Base-by-base conservation (phyloP, 2,888 invertebrate species). In the Mesorhabditis belari region DNA sequence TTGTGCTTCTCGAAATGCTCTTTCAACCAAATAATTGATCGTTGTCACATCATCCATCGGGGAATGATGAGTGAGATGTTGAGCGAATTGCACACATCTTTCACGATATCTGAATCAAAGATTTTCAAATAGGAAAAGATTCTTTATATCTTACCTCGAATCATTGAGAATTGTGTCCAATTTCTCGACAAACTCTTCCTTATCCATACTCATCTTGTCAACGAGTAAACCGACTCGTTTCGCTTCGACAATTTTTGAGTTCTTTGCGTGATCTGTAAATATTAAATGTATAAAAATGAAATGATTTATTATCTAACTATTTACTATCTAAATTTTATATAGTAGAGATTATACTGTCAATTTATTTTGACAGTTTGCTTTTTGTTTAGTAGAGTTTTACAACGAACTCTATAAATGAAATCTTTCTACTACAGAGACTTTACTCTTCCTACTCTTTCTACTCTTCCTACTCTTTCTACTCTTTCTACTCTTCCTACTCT, bases 261-360 rank as follows among this genome's bases (percentile, higher is more conserved):
- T 75, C 62, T 74, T 74, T 28, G 67, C 69, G 58, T 75, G 75
- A 56, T 75, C 75, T 61, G 59, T 52, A 69, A 26, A 27, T 24
- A 23, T 35, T 23, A 35, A 51, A 17, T 17, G 12, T 24, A 24
- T 58, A 49, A 21, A n/a, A 49, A 25, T 5, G 19, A 57, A 49
- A 19, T 56, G 9, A 9, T 6, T 24, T 44, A 19, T 3, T 57
- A 12, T 44, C 4, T 55, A 28, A 4, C 5, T 5, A 2, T 50
- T 17, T 24, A 26, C 17, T 24, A n/a, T 19, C 29, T 21, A n/a
- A 21, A 25, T 25, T 24, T 17, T 61, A 2, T 23, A 25, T 25
- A 49, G 12, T 21, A 55, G 17, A 6, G n/a, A 19, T 19, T 25
- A 58, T n/a, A n/a, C n/a, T n/a, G n/a, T n/a, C n/a, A n/a, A n/a